Percentiles rank a stretch among this genome's conserved stretches.
Conservation (phyloP, 2,797 vertebrate genomes). For the Ispidina picta region DNA sequence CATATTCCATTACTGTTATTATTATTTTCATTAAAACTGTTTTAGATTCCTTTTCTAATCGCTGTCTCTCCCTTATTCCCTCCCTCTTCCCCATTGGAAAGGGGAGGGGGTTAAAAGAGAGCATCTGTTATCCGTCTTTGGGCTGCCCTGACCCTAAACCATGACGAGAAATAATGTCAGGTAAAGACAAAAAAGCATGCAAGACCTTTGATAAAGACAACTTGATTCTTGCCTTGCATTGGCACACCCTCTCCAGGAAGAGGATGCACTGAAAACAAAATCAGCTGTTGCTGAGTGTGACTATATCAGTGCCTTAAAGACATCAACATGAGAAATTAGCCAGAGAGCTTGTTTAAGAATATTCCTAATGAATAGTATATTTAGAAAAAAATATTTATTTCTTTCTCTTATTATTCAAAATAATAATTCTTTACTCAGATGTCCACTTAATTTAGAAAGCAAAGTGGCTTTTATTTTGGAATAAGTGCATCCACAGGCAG, state of each 20-base stretch:
- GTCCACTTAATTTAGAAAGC: not conserved
- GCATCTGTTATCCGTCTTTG: no score
- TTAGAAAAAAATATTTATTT: not conserved
- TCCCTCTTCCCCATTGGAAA: no score
- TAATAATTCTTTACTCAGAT: not conserved
- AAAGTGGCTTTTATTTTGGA: slow-evolving; percentile 44
- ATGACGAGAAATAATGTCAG: not conserved
- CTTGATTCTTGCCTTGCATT: not conserved
- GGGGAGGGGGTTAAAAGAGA: no score
- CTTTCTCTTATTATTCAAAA: not conserved
- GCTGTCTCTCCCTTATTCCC: no score
- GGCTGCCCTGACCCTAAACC: no score
- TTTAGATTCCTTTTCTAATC: no score
- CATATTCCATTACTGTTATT: no score
- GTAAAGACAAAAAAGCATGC: not conserved
- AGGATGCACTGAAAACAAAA: not conserved
- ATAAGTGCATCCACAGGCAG: slow-evolving; percentile 5
- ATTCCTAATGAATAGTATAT: not conserved
- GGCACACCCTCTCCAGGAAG: not conserved
- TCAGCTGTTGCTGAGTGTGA: not conserved
- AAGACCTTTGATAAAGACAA: not conserved
- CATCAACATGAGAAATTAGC: not conserved
- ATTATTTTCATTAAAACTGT: no score
- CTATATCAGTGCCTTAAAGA: not conserved
- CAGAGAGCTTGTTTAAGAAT: not conserved